Percentiles rank a stretch among this genome's conserved stretches.
Conservation (phyloP, 1,140 invertebrate species). For the Paracyclopina nana region DNA sequence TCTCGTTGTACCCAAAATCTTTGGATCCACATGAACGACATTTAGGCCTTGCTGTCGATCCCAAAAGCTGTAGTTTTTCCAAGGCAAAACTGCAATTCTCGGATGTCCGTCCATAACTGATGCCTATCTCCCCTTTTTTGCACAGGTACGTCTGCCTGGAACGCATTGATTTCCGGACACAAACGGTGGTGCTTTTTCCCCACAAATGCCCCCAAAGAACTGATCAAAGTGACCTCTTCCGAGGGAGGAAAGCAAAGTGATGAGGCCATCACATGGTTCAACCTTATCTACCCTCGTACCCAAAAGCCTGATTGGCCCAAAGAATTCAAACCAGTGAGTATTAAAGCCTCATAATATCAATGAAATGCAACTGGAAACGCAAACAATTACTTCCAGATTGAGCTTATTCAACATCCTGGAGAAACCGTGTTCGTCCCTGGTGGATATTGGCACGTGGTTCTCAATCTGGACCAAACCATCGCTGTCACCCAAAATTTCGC, state of each 20-base stretch:
- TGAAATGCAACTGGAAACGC: background rate
- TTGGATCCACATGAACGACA: no score
- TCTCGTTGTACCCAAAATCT: no score
- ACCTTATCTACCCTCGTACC: constrained; percentile 84
- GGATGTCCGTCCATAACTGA: no score
- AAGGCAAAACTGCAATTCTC: no score
- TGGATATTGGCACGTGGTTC: constrained; percentile 96
- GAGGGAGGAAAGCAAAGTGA: constrained; percentile 90
- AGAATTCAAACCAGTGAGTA: constrained; percentile 60
- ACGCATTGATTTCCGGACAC: constrained; percentile 80
- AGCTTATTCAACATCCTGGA: constrained; percentile 88
- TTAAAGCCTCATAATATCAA: background rate
- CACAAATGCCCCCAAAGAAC: constrained; percentile 79
- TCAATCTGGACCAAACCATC: constrained; percentile 68
- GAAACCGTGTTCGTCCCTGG: constrained; percentile 97
- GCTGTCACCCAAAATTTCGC: constrained; percentile 98
- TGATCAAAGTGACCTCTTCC: constrained; percentile 67
- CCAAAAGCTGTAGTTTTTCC: no score
- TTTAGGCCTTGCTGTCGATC: no score
- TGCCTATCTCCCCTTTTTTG: no score
- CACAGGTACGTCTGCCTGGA: constrained; percentile 87
- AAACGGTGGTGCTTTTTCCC: constrained; percentile 98
- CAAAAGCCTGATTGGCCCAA: constrained; percentile 69
- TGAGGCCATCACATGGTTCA: constrained; percentile 97
- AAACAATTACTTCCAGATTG: constrained; percentile 38